Conservation (phyloP, 2,888 invertebrate species). For the Ormyrus pomaceus region DNA sequence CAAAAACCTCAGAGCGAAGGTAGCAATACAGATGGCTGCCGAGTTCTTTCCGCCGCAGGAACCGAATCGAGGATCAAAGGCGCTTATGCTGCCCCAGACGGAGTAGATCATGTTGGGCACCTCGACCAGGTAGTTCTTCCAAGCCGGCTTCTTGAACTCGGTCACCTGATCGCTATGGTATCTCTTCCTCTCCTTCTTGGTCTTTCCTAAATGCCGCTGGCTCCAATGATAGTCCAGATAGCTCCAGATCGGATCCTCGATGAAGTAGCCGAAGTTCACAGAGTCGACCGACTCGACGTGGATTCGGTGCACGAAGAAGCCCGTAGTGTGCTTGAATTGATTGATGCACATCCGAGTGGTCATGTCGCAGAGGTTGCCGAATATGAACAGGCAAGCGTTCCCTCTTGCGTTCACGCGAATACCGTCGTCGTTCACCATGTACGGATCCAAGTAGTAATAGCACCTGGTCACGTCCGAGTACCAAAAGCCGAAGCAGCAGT, state of each 20-base stretch:
- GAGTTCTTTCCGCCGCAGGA: constrained; percentile 68
- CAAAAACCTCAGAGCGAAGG: constrained; percentile 67
- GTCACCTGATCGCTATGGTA: too few species aligned
- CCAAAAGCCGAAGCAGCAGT: constrained; percentile 74
- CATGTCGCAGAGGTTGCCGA: constrained; percentile 66
- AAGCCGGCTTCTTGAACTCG: constrained; percentile 59
- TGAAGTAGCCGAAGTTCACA: constrained; percentile 60
- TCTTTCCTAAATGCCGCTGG: constrained; percentile 58
- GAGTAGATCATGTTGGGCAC: constrained; percentile 69
- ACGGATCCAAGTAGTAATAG: constrained; percentile 72
- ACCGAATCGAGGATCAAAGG: constrained; percentile 67
- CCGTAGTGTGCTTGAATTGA: constrained; percentile 65
- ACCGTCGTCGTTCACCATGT: constrained; percentile 66
- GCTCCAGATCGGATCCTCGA: constrained; percentile 72
- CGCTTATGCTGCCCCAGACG: constrained; percentile 70
- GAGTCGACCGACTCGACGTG: constrained; percentile 69
- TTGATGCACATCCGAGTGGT: constrained; percentile 67
- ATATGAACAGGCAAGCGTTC: constrained; percentile 66
- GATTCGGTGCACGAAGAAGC: constrained; percentile 71
- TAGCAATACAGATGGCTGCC: constrained; percentile 67
- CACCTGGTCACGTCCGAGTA: constrained; percentile 66
- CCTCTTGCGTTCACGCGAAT: constrained; percentile 61
- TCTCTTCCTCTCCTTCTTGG: background rate
- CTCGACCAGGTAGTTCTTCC: constrained; percentile 70
- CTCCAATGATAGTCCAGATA: constrained; percentile 73